These are phyloP conservation scores for Malurus melanocephalus DNA, from an alignment of 2,113 vertebrate species.

Conservation along the genomic window DNA sequence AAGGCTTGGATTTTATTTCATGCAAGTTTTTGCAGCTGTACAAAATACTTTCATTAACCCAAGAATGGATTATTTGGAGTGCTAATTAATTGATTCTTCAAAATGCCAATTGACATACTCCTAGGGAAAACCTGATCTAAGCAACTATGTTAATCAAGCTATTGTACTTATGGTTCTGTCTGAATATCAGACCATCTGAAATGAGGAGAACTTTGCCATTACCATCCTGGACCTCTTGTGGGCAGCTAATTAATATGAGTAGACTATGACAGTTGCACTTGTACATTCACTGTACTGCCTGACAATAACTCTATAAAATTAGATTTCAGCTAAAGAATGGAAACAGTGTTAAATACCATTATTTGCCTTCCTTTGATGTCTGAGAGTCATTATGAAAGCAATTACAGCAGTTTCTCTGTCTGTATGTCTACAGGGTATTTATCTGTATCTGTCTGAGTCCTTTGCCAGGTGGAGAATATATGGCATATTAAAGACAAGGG, in stretches of 20 bases:
- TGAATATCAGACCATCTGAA: slow-evolving; percentile 79
- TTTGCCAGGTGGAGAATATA: slow-evolving; percentile 81
- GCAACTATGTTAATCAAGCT: slow-evolving; percentile 80
- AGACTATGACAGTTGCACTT: slow-evolving; percentile 80
- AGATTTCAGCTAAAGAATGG: slow-evolving; percentile 83
- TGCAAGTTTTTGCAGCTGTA: slow-evolving; percentile 75
- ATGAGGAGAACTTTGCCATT: slow-evolving; percentile 79
- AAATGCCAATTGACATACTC: slow-evolving; percentile 79
- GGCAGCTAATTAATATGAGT: slow-evolving; percentile 83
- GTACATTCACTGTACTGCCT: slow-evolving; percentile 70
- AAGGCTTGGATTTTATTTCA: slow-evolving; percentile 66
- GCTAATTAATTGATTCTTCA: slow-evolving; percentile 86
- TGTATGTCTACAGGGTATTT: slow-evolving; percentile 80
- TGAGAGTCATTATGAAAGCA: slow-evolving; percentile 84
- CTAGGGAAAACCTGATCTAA: slow-evolving; percentile 79
- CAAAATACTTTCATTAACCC: slow-evolving; percentile 82
- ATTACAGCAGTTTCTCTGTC: slow-evolving; percentile 85
- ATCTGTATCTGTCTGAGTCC: slow-evolving; percentile 78
- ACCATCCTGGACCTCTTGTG: slow-evolving; percentile 75
- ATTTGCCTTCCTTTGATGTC: slow-evolving; percentile 85
- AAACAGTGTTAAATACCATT: slow-evolving; percentile 87
- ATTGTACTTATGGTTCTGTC: slow-evolving; percentile 73
- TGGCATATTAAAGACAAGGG: slow-evolving; percentile 77
- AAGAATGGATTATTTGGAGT: slow-evolving; percentile 82
- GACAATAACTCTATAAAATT: slow-evolving; percentile 84